Conservation (phyloP, 2,797 vertebrate genomes). For the Falco naumanni region DNA sequence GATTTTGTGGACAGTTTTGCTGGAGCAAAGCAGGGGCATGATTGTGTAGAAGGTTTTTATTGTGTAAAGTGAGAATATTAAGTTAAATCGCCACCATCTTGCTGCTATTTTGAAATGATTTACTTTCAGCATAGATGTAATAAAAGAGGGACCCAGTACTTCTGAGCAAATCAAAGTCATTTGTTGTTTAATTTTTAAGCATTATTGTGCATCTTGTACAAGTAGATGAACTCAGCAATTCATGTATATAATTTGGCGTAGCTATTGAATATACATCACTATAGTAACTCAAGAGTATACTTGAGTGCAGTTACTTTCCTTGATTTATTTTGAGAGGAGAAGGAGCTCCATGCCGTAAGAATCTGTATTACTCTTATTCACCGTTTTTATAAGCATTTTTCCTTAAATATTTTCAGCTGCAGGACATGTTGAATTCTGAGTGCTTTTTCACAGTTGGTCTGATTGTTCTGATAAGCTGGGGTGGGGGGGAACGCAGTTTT, state of each 20-base stretch:
- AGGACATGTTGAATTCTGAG: neutral
- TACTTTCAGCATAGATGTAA: neutral
- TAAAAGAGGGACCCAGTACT: neutral
- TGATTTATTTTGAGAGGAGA: neutral
- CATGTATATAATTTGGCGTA: neutral
- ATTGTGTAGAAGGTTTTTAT: neutral
- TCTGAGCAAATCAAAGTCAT: neutral
- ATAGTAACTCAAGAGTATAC: neutral
- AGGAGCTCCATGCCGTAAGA: neutral
- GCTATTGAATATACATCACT: neutral
- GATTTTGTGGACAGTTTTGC: neutral
- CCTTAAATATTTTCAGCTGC: neutral
- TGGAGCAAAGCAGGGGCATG: neutral
- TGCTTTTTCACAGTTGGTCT: neutral
- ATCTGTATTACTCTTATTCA: neutral
- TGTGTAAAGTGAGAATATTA: neutral
- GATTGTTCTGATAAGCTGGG: neutral
- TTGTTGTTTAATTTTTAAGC: neutral
- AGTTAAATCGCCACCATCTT: neutral
- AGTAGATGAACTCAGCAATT: neutral
- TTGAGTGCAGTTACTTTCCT: neutral
- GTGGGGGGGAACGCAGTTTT: neutral
- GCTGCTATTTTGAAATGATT: neutral
- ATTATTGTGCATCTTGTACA: neutral
- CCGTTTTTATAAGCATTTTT: neutral